Percentiles rank a stretch among this genome's conserved stretches.
Conservation (phyloP, 2,797 vertebrate genomes). For the Linurgus olivaceus region DNA sequence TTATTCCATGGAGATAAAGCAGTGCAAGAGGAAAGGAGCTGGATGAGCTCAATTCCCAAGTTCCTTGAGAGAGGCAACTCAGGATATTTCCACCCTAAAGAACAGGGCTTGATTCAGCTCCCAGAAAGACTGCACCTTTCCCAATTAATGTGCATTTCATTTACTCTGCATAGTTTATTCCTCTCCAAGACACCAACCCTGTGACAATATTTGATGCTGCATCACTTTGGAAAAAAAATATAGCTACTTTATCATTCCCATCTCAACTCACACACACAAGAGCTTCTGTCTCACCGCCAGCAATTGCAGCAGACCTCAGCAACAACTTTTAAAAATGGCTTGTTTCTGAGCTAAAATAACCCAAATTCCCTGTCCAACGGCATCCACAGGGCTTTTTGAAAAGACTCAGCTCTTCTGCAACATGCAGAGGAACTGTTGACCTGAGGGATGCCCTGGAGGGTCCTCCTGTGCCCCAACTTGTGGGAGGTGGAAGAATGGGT, state of each 20-base stretch:
- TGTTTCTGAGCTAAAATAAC: slow-evolving; percentile 42
- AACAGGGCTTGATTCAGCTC: neutral
- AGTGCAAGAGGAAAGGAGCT: neutral
- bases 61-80: slow-evolving; percentile 13
- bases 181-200: slow-evolving; percentile 32
- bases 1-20: neutral
- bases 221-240: slow-evolving; percentile 59
- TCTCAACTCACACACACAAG: neutral
- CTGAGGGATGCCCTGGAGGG: neutral
- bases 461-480: fast-evolving
- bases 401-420: neutral
- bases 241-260: slow-evolving; percentile 28
- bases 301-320: slow-evolving; percentile 55
- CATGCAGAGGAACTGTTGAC: neutral
- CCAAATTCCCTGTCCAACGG: neutral
- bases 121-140: slow-evolving; percentile 13
- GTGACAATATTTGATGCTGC: slow-evolving; percentile 66
- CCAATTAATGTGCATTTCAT: slow-evolving; percentile 71
- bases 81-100: neutral
- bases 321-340: slow-evolving; percentile 33
- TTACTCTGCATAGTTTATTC: slow-evolving; percentile 65
- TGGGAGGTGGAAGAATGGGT: neutral
- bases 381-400: neutral
- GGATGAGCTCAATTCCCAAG: neutral
- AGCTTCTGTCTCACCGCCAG: slow-evolving; percentile 46